These are phyloP conservation scores for Coptotermes formosanus DNA, from an alignment of 1,140 invertebrate genomes.

Conservation along the genomic window DNA sequence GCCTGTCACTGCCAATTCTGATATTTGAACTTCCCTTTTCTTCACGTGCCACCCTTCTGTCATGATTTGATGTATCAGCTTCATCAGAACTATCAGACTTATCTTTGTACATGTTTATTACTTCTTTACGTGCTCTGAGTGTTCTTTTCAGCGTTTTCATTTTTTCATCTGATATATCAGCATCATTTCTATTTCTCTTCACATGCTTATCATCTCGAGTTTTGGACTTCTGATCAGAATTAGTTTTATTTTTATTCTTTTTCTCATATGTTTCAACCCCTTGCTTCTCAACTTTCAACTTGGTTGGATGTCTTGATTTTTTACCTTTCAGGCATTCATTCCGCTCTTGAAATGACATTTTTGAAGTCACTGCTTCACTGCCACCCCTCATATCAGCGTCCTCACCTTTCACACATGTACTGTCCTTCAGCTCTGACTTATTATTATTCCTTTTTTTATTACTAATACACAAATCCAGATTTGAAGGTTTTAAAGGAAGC, in stretches of 20 bases:
- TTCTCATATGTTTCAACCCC: neutral
- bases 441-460: conserved; percentile 45
- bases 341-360: neutral
- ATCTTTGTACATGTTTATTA: neutral
- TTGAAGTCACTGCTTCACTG: neutral
- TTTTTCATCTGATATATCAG: neutral
- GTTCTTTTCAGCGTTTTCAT: neutral
- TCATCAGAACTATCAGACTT: neutral
- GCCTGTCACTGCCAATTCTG: neutral
- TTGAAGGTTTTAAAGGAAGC: conserved; percentile 60
- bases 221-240: neutral
- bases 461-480: conserved; percentile 57
- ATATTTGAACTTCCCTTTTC: neutral
- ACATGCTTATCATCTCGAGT: neutral
- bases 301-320: neutral
- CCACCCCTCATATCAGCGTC: neutral
- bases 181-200: neutral
- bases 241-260: neutral
- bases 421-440: conserved; percentile 44
- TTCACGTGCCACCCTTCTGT: neutral
- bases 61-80: neutral
- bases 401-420: neutral
- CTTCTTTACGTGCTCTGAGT: neutral
- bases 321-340: neutral
- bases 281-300: neutral